Base-by-base conservation (phyloP, 2,113 vertebrate species). In the Hemiprocne comata region DNA sequence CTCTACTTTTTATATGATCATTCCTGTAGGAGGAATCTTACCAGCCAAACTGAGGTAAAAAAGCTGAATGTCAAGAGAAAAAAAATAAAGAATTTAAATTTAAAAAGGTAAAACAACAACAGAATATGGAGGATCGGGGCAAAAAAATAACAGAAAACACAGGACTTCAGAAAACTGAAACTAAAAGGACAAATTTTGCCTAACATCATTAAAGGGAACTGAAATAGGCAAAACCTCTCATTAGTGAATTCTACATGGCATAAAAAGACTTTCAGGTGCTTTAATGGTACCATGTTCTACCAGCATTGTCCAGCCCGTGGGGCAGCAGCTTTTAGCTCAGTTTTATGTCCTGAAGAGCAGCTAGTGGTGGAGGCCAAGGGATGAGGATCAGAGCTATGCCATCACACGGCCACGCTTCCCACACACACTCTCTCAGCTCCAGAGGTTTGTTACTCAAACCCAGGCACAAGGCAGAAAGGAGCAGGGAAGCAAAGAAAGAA, bases 1-100 rank as follows among this genome's bases (percentile, higher is more conserved):
- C 81, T 94, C 60, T 19, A 90, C 46, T 78, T 91, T 95, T 91
- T 85, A 94, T 90, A 57, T 44, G 48, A 72, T 44, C 57, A 17
- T 74, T 92, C 46, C 28, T 46, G 24, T 55, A 69, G 55, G 71
- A 96, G 61, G 66, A 90, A 94, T 58, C 78, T 86, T 76, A 91
- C 29, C 29, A 50, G 73, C 16, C 62, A 80, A 87, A 54, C 13
- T 62, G 29, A 62, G 53, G 62, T 71, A 89, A 79, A 85, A 54
- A 58, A 73, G 11, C 17, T 70, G 46, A 90, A 74, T 54, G 34
- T 38, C 50, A 90, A 80, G 14, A 44, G 29, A 31, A 31, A 42
- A 79, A 36, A 20, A 31, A 31, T 38, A 79, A 36, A 20, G 26
- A 18, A 42, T 8, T 10, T 31, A 25, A 4, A 4, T 20, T 24